These are phyloP conservation scores for Chloroceryle amazona DNA, from an alignment of 2,797 vertebrate species.

Conservation along the genomic window DNA sequence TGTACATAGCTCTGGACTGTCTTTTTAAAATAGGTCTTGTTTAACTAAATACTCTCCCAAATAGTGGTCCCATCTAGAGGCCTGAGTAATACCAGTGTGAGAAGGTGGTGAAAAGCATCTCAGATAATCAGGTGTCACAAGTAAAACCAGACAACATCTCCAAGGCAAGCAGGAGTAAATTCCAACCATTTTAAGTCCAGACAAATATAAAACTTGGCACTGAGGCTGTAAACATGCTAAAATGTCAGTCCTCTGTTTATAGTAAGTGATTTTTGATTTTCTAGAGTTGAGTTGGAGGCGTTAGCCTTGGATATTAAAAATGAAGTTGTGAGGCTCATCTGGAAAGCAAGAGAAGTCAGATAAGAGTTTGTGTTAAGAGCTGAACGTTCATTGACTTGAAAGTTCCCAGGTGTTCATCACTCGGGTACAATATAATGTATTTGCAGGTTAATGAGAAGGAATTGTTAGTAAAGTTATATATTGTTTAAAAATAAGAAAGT, in stretches of 20 bases:
- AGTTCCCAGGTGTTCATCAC: not conserved
- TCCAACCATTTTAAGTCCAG: not conserved
- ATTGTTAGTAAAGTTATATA: not conserved
- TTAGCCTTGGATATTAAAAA: not conserved
- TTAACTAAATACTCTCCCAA: slow-evolving; percentile 22
- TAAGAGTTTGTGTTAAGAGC: not conserved
- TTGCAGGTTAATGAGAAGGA: not conserved
- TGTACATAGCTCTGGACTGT: not conserved
- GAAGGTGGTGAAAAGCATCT: slow-evolving; percentile 64
- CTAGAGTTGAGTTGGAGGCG: not conserved
- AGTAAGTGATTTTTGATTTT: not conserved
- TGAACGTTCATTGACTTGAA: not conserved
- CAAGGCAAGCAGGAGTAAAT: slow-evolving; percentile 44
- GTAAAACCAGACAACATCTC: slow-evolving; percentile 42
- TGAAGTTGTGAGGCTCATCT: not conserved
- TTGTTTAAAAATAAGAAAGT: not conserved
- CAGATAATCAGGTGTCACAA: slow-evolving; percentile 50
- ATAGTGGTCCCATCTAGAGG: not conserved
- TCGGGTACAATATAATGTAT: not conserved
- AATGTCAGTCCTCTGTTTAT: not conserved
- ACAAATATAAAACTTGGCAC: slow-evolving; percentile 9
- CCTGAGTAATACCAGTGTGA: not conserved
- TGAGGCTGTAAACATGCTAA: not conserved
- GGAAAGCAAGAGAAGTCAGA: not conserved
- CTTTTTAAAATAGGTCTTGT: slow-evolving; percentile 17